Conservation (phyloP, 2,113 vertebrate species). For the Taurulus bubalis region DNA sequence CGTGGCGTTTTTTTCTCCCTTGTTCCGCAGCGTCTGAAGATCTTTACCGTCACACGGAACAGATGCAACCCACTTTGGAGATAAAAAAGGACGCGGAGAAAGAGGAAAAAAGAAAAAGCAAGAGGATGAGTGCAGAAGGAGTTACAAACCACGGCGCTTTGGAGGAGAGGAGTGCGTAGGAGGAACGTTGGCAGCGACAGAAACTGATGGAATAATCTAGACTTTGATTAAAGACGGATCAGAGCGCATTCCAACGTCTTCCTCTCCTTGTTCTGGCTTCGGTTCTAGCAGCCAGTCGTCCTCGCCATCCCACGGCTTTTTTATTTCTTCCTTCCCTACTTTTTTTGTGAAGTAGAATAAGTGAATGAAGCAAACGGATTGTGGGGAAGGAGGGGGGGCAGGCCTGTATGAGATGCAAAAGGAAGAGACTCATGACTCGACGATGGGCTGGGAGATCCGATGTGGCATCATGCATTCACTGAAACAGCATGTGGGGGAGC, state of each 20-base stretch:
- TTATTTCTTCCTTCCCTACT: not conserved
- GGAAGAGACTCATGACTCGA: constrained; percentile 29
- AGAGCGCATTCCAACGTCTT: constrained; percentile 29
- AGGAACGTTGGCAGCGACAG: constrained; percentile 49
- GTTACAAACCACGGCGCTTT: constrained; percentile 50
- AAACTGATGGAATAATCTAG: constrained; percentile 60
- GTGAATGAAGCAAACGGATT: constrained; percentile 31
- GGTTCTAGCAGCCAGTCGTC: constrained; percentile 10
- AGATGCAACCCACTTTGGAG: constrained; percentile 45
- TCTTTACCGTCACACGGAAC: constrained; percentile 20
- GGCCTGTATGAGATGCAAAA: constrained; percentile 14
- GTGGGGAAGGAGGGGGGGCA: not conserved
- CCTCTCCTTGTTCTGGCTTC: constrained; percentile 34
- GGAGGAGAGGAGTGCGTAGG: constrained; percentile 51
- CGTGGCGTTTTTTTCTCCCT: not conserved
- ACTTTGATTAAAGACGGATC: constrained; percentile 66
- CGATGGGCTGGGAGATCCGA: constrained; percentile 27
- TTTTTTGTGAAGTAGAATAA: constrained; percentile 20
- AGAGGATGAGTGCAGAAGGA: constrained; percentile 36
- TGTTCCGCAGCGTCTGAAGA: constrained; percentile 26
- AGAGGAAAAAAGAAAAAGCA: not conserved
- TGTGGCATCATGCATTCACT: constrained; percentile 45
- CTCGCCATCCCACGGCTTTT: constrained; percentile 14
- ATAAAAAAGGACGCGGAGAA: constrained; percentile 1
- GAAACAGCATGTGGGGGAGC: constrained; percentile 48